Evolutionary conservation across 1,140 invertebrate species (phyloP).

Genomic region (Riptortus pedestris): DNA sequence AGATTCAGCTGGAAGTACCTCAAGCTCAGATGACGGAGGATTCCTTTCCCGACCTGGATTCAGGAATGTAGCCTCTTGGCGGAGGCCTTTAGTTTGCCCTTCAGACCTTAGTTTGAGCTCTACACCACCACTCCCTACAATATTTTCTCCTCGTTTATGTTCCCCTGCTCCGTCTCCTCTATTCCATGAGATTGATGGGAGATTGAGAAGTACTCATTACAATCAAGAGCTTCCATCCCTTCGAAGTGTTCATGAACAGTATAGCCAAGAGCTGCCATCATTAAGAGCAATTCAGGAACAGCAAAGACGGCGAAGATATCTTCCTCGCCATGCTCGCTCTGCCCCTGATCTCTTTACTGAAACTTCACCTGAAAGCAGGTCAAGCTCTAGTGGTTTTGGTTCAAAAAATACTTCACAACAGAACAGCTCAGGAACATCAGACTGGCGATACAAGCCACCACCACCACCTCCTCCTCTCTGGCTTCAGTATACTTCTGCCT

Average conservation of each 20-base stretch:
- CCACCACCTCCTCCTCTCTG: slow-evolving; percentile 38
- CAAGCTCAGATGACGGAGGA: slow-evolving; percentile 71
- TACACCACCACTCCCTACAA: slow-evolving; percentile 36
- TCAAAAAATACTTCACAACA: slow-evolving; percentile 84
- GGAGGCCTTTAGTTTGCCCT: slow-evolving; percentile 51
- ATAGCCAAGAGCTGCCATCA: slow-evolving; percentile 62
- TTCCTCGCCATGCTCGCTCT: slow-evolving; percentile 49
- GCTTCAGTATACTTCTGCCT: slow-evolving; percentile 32
- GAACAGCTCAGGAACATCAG: slow-evolving; percentile 54
- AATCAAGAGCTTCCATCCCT: slow-evolving; percentile 60
- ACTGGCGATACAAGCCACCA: slow-evolving; percentile 55
- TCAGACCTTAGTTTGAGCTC: slow-evolving; percentile 57
- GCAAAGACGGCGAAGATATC: slow-evolving; percentile 40
- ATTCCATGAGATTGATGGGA: slow-evolving; percentile 45
- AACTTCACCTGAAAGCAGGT: slow-evolving; percentile 73
- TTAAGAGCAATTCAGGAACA: slow-evolving; percentile 63
- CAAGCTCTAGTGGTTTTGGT: slow-evolving; percentile 76
- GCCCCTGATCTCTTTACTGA: slow-evolving; percentile 56
- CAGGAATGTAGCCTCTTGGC: slow-evolving; percentile 49
- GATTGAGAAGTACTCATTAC: slow-evolving; percentile 73
- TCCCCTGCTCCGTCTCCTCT: slow-evolving; percentile 49
- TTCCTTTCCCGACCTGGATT: slow-evolving; percentile 45
- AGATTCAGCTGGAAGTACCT: slow-evolving; percentile 54
- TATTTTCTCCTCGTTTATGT: slow-evolving; percentile 44
- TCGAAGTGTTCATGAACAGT: slow-evolving; percentile 51